Evolutionary conservation across 2,797 vertebrate species (phyloP).

Genomic region (Chaunax sp.): DNA sequence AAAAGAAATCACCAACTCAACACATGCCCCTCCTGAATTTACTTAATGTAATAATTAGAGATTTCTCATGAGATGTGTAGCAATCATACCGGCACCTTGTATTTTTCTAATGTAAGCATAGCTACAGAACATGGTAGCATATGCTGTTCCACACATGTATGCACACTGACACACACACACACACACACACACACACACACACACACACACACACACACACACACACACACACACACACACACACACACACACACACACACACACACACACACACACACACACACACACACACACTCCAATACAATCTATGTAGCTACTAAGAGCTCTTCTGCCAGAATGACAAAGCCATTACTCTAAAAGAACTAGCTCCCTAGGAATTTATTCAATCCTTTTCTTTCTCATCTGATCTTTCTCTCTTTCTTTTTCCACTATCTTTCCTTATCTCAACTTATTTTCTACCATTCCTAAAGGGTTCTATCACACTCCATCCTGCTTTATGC

Average conservation of each 20-base stretch:
- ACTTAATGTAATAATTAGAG: background rate
- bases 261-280: background rate
- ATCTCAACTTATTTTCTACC: conserved; percentile 50
- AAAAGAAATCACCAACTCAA: background rate
- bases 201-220: no score
- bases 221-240: no score
- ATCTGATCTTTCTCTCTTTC: conserved; percentile 53
- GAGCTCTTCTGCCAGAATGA: conserved; percentile 49
- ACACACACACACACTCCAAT: conserved; percentile 2
- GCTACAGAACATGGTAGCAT: background rate
- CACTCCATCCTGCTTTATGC: conserved; percentile 36
- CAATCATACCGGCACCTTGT: background rate
- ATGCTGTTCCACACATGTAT: background rate
- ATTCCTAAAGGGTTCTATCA: conserved; percentile 68
- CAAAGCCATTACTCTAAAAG: conserved; percentile 76
- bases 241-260: no score
- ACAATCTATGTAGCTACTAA: conserved; percentile 42
- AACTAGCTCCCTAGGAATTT: conserved; percentile 68
- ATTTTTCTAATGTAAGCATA: no score
- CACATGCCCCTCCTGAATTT: background rate
- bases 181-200: no score
- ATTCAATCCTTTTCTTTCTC: conserved; percentile 63
- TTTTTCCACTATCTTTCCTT: conserved; percentile 50
- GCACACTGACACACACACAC: no score
- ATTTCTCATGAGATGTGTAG: background rate